phyloP scores from a whole-genome alignment of 2,113 vertebrate species.

The Jaculus jaculus region DNA sequence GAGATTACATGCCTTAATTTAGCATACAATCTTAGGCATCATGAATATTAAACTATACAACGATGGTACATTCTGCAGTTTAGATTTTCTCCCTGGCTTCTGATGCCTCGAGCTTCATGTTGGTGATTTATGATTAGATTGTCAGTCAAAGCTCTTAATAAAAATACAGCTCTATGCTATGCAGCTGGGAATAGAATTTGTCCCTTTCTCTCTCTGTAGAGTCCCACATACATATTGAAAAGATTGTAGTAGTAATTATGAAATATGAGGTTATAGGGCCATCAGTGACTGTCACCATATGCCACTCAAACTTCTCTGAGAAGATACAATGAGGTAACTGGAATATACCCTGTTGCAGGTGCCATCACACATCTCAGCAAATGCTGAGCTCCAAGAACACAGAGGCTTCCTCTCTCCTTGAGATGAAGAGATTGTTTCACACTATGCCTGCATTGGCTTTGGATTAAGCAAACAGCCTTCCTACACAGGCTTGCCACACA shows the following conservation, averaged over 20 bases:
- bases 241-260: constrained; percentile 73
- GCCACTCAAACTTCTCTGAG: constrained; percentile 62
- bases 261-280: constrained; percentile 53
- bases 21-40: constrained; percentile 27
- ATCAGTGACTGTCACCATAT: constrained; percentile 56
- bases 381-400: neutral
- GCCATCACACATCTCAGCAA: neutral
- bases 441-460: neutral
- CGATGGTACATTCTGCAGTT: constrained; percentile 54
- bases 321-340: neutral
- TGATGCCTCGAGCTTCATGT: constrained; percentile 50
- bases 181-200: constrained; percentile 62
- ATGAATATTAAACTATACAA: constrained; percentile 57
- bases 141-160: constrained; percentile 76
- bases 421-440: neutral
- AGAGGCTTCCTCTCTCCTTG: neutral
- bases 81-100: constrained; percentile 66
- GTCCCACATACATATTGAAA: constrained; percentile 61
- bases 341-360: constrained; percentile 24
- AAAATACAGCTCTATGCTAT: constrained; percentile 75
- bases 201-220: constrained; percentile 37
- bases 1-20: constrained; percentile 43
- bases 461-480: neutral
- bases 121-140: constrained; percentile 73
- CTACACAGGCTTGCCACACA: neutral